phyloP scores from a whole-genome alignment of 2,888 invertebrate genomes.

The Athetis lepigone region DNA sequence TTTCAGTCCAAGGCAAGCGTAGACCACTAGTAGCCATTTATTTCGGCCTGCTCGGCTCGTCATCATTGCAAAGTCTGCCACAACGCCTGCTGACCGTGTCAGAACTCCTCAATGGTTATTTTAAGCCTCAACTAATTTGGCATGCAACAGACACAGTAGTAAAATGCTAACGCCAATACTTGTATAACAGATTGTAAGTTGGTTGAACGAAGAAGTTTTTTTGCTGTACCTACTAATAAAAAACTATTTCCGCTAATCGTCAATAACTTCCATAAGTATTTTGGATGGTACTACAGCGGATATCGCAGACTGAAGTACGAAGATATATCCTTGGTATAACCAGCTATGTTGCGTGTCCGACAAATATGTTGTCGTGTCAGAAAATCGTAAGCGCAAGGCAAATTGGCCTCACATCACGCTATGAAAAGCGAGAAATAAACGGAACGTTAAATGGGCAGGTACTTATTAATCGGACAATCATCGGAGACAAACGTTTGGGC shows the following conservation, averaged over 20 bases:
- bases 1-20: too few relatives aligned
- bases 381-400: slow-evolving; percentile 73
- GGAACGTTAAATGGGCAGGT: slow-evolving; percentile 66
- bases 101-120: background rate
- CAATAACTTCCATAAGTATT: slow-evolving; percentile 19
- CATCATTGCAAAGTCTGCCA: too few relatives aligned
- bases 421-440: slow-evolving; percentile 73
- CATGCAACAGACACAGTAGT: background rate
- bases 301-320: slow-evolving; percentile 1
- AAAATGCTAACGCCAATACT: slow-evolving; percentile 9
- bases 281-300: slow-evolving; percentile 12
- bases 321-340: slow-evolving; percentile 45
- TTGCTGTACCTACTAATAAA: background rate
- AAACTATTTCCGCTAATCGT: slow-evolving; percentile 17
- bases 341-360: slow-evolving; percentile 65
- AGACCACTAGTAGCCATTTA: too few relatives aligned
- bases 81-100: too few relatives aligned
- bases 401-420: slow-evolving; percentile 77
- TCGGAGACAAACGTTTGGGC: slow-evolving; percentile 81
- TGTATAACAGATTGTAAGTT: slow-evolving; percentile 8
- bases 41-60: background rate
- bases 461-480: slow-evolving; percentile 79
- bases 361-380: slow-evolving; percentile 66
- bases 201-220: background rate
- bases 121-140: background rate